Conservation (phyloP, 2,113 vertebrate species). For the Calyptommatus sinebrachiatus region DNA sequence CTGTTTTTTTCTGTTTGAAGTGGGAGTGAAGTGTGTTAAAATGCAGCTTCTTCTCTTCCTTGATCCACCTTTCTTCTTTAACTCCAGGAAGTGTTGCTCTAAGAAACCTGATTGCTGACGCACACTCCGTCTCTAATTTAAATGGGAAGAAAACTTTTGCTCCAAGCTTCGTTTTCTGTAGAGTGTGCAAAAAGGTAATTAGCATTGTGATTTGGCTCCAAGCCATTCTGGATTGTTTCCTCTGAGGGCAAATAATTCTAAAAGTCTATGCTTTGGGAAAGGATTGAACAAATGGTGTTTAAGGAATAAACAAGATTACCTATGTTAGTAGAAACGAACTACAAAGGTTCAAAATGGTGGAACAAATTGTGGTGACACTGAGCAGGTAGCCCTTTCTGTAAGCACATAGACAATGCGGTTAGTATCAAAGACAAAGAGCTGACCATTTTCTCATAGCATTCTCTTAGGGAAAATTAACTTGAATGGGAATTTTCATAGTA, state of each 20-base stretch:
- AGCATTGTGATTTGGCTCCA: no score
- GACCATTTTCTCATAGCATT: not conserved
- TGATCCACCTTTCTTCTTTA: not conserved
- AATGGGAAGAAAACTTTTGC: not conserved
- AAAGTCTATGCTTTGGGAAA: not conserved
- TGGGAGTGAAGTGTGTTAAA: not conserved
- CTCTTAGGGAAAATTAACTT: not conserved
- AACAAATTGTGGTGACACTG: not conserved
- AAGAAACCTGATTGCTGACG: not conserved
- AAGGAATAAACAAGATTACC: not conserved
- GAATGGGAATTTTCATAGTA: not conserved
- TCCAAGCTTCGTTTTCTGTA: no score
- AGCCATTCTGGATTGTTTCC: not conserved
- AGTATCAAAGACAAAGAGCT: not conserved
- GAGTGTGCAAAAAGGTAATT: not conserved
- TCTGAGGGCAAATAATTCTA: not conserved
- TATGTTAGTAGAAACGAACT: not conserved
- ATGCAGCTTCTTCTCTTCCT: not conserved
- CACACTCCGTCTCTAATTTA: not conserved
- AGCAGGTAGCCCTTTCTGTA: not conserved
- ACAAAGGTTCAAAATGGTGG: not conserved
- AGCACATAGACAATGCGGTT: not conserved
- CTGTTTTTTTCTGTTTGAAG: slow-evolving; percentile 16
- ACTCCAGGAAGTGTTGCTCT: not conserved
- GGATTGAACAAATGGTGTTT: not conserved